Evolutionary conservation across 1,140 invertebrate species (phyloP), one percentile per base, ranked within the genome.

Genomic region (Ladona fulva): DNA sequence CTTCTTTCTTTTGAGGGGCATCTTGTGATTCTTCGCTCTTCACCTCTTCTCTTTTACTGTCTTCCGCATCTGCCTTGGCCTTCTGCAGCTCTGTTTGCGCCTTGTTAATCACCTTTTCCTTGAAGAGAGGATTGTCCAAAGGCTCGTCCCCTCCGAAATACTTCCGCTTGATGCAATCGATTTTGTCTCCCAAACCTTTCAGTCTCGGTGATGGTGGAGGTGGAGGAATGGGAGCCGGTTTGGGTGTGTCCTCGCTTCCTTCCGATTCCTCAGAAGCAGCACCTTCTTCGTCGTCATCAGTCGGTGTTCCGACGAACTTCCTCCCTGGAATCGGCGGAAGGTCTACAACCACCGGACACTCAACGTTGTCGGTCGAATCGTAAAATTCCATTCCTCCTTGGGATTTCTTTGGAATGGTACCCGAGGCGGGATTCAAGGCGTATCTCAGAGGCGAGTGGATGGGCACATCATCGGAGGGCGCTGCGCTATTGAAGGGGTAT

Each of bases 81-180:
- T 12, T 66, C 52, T 12, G 14, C 5, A 66, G 1, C 12, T 66
- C 52, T 3, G 14, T 12, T 3, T 12, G 14, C 5, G 52, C 52
- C 16, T 19, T 22, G 52, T 66, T 66, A 12, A 66, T 22, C 16
- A 66, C 52, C 6, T 87, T 85, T 84, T 93, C 91, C 76, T 87
- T 83, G 82, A 93, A 93, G 79, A 93, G 85, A 0, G 92, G 92
- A 86, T 89, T 93, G 80, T 94, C 92, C 76, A 93, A 83, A 3
- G 92, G 92, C 83, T 92, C 88, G 74, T 87, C 84, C 66, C 91
- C 92, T 52, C 91, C 92, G 81, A 93, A 93, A 84, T 90, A 93
- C 85, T 91, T 92, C 5, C 85, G 85, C 10, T 25, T 37, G 84
- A 91, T 92, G 81, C 92, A 94, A 79, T 91, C 89, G n/a, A 94